Base-by-base conservation (phyloP, 2,888 invertebrate genomes). In the Hipparchia sbordonii region DNA sequence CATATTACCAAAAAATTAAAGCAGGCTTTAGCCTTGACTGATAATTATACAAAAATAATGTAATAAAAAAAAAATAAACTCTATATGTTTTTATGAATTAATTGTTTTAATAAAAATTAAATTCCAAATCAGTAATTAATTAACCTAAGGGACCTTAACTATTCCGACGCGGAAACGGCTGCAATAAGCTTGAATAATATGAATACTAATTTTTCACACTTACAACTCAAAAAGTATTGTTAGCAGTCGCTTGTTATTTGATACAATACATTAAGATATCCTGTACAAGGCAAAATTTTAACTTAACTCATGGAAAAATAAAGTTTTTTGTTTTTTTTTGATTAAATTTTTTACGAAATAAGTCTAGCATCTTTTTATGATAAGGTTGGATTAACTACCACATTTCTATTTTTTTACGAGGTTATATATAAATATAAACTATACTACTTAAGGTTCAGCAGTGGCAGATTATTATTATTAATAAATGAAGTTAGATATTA, bases 131-230 rank as follows among this genome's bases (percentile, higher is more conserved):
- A 13, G 52, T 10, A 67, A 71, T 61, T 71, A 67, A 71, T 71
- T 72, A 54, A 72, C 67, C 72, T 23, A 62, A 52, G 67, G 46
- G 72, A 72, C 72, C 72, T 62, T 67, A 67, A 57, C 61, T 52
- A 67, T 71, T 71, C 54, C 45, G 61, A 72, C 12, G 46, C 61
- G 67, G 67, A 72, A 67, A 67, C 6, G 13, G 23, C 59, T 13
- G 23, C 6, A 59, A 48, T 67, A 67, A 46, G 46, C 57, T 57
- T 57, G 46, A 54, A 57, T 67, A 56, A 39, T 48, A 59, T 67
- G 13, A 67, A 67, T 59, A 56, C 13, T 67, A 12, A 67, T 59
- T 67, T 59, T 48, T 67, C 48, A 67, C 48, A 67, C 13, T 48
- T 46, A 12, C 12, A 23, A 33, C 57, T 67, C 23, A 45, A 45